phyloP scores from a whole-genome alignment of 2,888 invertebrate genomes.

The Ariolimax columbianus region DNA sequence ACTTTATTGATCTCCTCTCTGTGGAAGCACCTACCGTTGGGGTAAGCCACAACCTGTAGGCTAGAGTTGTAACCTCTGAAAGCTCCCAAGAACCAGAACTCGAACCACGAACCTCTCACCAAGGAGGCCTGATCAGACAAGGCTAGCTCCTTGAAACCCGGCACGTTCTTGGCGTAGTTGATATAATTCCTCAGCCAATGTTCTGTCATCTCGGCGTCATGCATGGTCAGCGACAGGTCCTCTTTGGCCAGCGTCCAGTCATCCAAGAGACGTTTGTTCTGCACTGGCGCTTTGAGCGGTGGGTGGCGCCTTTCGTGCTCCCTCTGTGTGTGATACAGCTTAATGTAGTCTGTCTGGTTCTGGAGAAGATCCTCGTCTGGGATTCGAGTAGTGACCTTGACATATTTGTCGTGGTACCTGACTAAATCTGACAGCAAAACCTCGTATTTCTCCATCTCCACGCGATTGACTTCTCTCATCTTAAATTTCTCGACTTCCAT shows the following conservation, averaged over 20 bases:
- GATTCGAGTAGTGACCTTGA: slow-evolving; percentile 18
- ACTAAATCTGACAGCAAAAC: slow-evolving; percentile 34
- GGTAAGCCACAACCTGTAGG: slow-evolving; percentile 31
- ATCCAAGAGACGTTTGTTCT: neutral
- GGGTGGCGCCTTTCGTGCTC: slow-evolving; percentile 27
- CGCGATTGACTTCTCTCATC: slow-evolving; percentile 12
- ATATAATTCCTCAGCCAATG: slow-evolving; percentile 44
- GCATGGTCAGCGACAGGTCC: slow-evolving; percentile 36
- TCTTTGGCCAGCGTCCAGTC: slow-evolving; percentile 5
- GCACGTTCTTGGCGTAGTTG: slow-evolving; percentile 46
- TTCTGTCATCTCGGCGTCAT: slow-evolving; percentile 44
- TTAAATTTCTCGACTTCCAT: slow-evolving; percentile 70
- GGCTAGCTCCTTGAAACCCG: slow-evolving; percentile 46
- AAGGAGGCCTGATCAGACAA: slow-evolving; percentile 45
- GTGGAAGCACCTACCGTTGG: slow-evolving; percentile 41
- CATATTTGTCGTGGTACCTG: slow-evolving; percentile 33
- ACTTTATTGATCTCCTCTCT: slow-evolving; percentile 32
- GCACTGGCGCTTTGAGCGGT: neutral
- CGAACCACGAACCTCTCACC: slow-evolving; percentile 44
- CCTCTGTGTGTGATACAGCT: neutral
- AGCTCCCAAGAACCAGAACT: slow-evolving; percentile 49
- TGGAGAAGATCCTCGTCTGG: slow-evolving; percentile 27
- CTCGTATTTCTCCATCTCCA: slow-evolving; percentile 24
- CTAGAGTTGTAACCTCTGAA: slow-evolving; percentile 43
- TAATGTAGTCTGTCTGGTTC: neutral